phyloP scores from a whole-genome alignment of 2,888 invertebrate genomes.

The Salticus scenicus region DNA sequence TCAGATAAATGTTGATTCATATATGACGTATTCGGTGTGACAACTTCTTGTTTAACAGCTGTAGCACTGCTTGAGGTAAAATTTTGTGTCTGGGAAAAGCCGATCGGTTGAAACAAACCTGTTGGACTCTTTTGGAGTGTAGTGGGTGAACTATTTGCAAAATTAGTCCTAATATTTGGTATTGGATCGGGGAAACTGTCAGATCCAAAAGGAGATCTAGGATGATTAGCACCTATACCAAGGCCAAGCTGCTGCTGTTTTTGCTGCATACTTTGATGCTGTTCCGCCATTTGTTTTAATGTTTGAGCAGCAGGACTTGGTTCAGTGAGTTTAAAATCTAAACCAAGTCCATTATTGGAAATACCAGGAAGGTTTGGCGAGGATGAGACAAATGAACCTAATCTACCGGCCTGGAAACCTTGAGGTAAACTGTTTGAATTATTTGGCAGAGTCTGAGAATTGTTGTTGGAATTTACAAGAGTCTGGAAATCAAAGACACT shows the following conservation, averaged over 20 bases:
- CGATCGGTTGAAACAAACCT: conserved; percentile 42
- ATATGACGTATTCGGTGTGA: conserved; percentile 28
- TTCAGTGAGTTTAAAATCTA: conserved; percentile 71
- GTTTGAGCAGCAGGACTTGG: conserved; percentile 93
- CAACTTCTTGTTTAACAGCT: conserved; percentile 46
- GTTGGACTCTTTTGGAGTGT: conserved; percentile 56
- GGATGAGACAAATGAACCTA: conserved; percentile 31
- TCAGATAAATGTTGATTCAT: conserved; percentile 50
- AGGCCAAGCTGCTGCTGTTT: conserved; percentile 71
- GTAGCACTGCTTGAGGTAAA: neutral
- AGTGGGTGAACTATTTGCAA: conserved; percentile 44
- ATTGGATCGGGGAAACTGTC: conserved; percentile 63
- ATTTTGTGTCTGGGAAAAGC: conserved; percentile 31
- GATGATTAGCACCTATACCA: conserved; percentile 54
- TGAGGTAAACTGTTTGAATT: conserved; percentile 18
- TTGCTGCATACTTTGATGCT: conserved; percentile 87
- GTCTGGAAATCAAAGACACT: conserved; percentile 55
- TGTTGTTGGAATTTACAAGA: conserved; percentile 9
- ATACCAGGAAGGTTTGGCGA: conserved; percentile 39
- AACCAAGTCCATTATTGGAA: conserved; percentile 54
- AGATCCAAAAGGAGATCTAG: conserved; percentile 70
- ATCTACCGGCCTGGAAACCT: conserved; percentile 21
- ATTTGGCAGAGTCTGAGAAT: conserved; percentile 48
- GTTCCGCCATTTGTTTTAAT: conserved; percentile 96
- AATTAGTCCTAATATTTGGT: conserved; percentile 58